phyloP scores from a whole-genome alignment of 92 coral and sea anemone genomes.

The Actinostola sp. region DNA sequence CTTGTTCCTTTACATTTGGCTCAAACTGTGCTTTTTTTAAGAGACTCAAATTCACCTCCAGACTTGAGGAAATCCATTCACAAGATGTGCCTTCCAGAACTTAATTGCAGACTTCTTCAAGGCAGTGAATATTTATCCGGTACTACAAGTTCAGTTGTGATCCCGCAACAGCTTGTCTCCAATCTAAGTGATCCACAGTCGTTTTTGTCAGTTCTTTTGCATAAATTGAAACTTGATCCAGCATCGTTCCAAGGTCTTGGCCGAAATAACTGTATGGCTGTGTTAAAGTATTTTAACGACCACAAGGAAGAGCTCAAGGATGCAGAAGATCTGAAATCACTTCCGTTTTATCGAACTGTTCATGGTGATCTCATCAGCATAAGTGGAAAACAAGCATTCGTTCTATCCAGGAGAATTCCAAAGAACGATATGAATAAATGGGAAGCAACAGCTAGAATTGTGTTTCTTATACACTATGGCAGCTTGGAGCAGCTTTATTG shows the following conservation, averaged over 20 bases:
- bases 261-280: not conserved
- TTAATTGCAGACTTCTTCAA: conserved; percentile 23
- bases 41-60: not conserved
- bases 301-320: not conserved
- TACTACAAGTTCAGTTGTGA: not conserved
- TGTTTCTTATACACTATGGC: conserved; percentile 22
- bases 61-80: conserved; percentile 6
- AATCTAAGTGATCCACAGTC: conserved; percentile 43
- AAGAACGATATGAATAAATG: conserved; percentile 37
- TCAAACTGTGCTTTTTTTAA: conserved; percentile 19
- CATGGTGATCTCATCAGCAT: conserved; percentile 37
- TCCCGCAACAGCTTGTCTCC: conserved; percentile 45
- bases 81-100: conserved; percentile 43
- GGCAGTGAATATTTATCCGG: not conserved
- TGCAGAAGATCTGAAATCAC: conserved; percentile 25
- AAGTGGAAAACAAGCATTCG: conserved; percentile 1
- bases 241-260: not conserved
- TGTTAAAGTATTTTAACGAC: conserved; percentile 54
- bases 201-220: conserved; percentile 40
- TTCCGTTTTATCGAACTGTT: conserved; percentile 56
- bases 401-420: conserved; percentile 31
- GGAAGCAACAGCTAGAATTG: conserved; percentile 9
- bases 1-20: conserved; percentile 50
- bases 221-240: conserved; percentile 11
- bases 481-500: conserved; percentile 30